These are phyloP conservation scores for Timema cristinae DNA, from an alignment of 2,888 invertebrate species.

Conservation along the genomic window DNA sequence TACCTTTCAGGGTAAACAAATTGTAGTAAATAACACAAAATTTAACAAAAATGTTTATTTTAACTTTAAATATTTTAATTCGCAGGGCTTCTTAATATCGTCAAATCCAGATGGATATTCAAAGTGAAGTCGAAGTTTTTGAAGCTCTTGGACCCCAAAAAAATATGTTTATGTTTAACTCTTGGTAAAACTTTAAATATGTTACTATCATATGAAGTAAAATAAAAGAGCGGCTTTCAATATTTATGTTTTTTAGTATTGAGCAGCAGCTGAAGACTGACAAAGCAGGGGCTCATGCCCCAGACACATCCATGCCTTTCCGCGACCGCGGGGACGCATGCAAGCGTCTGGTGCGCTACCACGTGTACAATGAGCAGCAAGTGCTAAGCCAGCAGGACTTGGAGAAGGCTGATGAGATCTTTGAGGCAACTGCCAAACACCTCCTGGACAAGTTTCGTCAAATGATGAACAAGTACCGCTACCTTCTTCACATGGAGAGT, in stretches of 20 bases:
- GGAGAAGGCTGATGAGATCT: constrained; percentile 64
- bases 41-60: too few relatives aligned
- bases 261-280: constrained; percentile 71
- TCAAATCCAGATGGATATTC: too few relatives aligned
- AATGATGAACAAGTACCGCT: constrained; percentile 70
- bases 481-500: constrained; percentile 69
- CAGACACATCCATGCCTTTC: constrained; percentile 70
- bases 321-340: constrained; percentile 68
- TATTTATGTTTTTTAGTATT: constrained; percentile 50
- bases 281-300: constrained; percentile 67
- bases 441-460: constrained; percentile 64
- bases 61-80: too few relatives aligned
- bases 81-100: too few relatives aligned
- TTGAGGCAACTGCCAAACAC: constrained; percentile 58
- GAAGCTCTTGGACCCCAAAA: too few relatives aligned
- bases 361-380: constrained; percentile 66
- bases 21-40: too few relatives aligned
- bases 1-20: too few relatives aligned
- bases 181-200: too few relatives aligned
- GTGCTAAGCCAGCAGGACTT: constrained; percentile 59
- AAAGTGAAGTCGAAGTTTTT: too few relatives aligned
- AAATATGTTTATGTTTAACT: too few relatives aligned
- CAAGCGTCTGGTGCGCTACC: constrained; percentile 69
- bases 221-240: background rate
- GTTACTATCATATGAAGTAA: background rate